Conservation (phyloP, 30 jellyfish, hydroid and myxozoan species). For the Turritopsis dohrnii region DNA sequence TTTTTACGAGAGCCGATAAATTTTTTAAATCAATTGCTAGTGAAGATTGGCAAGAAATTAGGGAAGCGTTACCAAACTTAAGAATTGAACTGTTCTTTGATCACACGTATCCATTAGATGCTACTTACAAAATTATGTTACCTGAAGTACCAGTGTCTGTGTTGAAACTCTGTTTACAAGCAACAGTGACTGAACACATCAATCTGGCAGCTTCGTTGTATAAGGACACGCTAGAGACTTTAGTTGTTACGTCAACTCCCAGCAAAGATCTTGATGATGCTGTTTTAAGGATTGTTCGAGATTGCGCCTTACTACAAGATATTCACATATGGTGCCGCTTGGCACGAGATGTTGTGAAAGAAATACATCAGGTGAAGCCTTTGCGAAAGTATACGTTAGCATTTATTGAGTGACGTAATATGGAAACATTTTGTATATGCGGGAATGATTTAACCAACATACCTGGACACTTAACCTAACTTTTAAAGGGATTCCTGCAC, state of each 20-base stretch:
- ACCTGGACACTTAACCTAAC: too few species aligned
- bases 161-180: constrained; percentile 39
- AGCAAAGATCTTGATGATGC: constrained; percentile 51
- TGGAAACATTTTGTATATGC: too few species aligned
- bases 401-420: background rate
- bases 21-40: constrained; percentile 18
- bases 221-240: constrained; percentile 21
- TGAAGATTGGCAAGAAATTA: constrained; percentile 35
- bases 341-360: constrained; percentile 34
- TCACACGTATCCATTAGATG: constrained; percentile 47
- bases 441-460: too few species aligned
- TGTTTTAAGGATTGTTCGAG: constrained; percentile 24
- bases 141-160: constrained; percentile 42
- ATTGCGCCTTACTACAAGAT: constrained; percentile 31
- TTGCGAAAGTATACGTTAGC: constrained; percentile 14
- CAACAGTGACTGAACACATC: constrained; percentile 45
- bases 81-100: constrained; percentile 36
- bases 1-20: constrained; percentile 46
- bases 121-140: constrained; percentile 25
- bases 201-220: constrained; percentile 31
- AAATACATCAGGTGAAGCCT: background rate
- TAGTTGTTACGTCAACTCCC: constrained; percentile 46
- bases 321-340: constrained; percentile 47
- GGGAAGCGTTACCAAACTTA: constrained; percentile 30
- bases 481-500: too few species aligned